A percentile compares a stretch with the other conserved stretches of the same genome.
phyloP scores from a whole-genome alignment of 1,140 invertebrate genomes.

The Heliconius melpomene region DNA sequence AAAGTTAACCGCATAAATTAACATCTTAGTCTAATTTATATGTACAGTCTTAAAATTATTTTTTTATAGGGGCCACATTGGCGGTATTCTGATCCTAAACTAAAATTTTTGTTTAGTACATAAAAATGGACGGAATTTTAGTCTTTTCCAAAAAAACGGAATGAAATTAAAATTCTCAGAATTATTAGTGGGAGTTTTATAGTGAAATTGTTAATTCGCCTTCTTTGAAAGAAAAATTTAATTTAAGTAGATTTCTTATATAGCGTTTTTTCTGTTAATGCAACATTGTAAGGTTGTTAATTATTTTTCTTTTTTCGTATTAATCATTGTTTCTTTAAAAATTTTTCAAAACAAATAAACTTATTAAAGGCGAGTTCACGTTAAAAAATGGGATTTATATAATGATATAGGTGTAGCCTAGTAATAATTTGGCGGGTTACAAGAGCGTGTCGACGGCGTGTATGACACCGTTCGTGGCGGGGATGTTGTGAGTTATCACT shows the following conservation, averaged over 20 bases:
- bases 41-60: constrained; percentile 71
- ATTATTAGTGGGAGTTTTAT: neutral
- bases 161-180: neutral
- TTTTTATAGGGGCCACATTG: constrained; percentile 38
- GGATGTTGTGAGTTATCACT: constrained; percentile 90
- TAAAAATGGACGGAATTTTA: neutral
- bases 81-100: constrained; percentile 22
- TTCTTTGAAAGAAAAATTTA: neutral
- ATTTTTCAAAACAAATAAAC: neutral
- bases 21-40: constrained; percentile 69
- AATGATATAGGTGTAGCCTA: constrained; percentile 18
- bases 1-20: constrained; percentile 74
- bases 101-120: neutral
- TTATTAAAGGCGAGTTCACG: neutral
- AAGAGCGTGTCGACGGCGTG: constrained; percentile 91
- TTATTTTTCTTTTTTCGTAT: too few relatives aligned
- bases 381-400: neutral
- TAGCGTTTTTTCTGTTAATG: neutral
- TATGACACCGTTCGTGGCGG: constrained; percentile 93
- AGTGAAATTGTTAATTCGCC: neutral
- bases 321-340: neutral
- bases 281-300: neutral
- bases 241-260: neutral
- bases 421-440: constrained; percentile 68
- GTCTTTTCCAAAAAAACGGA: neutral